Evolutionary conservation across 64 coral and sea anemone genomes (phyloP), one percentile per base, ranked within the genome.

Genomic region (Catalaphyllia jardinei): DNA sequence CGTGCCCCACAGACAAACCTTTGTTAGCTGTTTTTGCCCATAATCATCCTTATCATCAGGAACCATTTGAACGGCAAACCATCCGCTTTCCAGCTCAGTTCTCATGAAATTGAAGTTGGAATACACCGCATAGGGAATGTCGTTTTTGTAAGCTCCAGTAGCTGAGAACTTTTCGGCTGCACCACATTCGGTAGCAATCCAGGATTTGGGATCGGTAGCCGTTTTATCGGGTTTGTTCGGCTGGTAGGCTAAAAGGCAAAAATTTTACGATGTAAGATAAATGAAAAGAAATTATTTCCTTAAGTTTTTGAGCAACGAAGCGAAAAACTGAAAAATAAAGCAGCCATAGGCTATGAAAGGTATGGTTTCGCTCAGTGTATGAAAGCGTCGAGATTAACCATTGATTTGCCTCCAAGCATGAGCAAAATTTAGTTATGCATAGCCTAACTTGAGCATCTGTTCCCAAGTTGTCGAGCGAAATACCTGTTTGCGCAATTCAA

Each of bases 181-280:
- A 22, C 31, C 91, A 64, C 95, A 96, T 25, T 96, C 95, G 17
- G 79, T 42, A 76, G 86, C 65, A 71, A 96, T 93, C 71, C 87
- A 96, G 4, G 94, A 96, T 2, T 88, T 79, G 0, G 80, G 42
- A 20, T 82, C 64, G 4, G 94, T 77, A 18, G 90, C 74, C 25
- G 69, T 87, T 57, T 86, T 92, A 29, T 96, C 94, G 4, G 94
- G 94, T 24, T 90, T 90, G 39, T 90, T 93, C n/a, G 94, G 94
- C 62, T 88, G 83, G 39, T 90, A 93, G 4, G 79, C 94, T 94
- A 55, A 22, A 83, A 92, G 14, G 5, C 55, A 57, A 75, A 11
- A 19, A 29, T 20, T 18, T 31, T 22, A 52, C 51, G 22, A 24
- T 62, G 27, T 25, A 57, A 7, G 10, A 57, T 57, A 14, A 57